Evolutionary conservation across 2,113 vertebrate species (phyloP).

Genomic region (Myodes glareolus): DNA sequence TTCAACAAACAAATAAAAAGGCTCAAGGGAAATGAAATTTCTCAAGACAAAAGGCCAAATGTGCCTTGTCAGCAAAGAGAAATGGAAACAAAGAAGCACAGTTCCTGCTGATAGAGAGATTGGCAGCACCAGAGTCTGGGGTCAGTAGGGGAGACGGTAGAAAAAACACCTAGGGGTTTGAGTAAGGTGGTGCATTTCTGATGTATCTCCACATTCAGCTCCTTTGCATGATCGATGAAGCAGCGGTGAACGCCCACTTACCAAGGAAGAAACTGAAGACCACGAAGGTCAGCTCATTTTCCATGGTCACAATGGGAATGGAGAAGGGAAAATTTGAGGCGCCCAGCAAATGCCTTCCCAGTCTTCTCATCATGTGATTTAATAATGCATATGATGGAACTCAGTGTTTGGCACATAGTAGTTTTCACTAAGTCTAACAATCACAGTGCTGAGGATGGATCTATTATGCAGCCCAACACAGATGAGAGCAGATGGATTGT

Average conservation of each 20-base stretch:
- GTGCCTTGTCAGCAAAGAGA: slow-evolving; percentile 34
- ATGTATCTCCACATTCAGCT: not conserved
- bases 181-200: not conserved
- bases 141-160: not conserved
- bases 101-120: slow-evolving; percentile 48
- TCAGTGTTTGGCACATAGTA: not conserved
- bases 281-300: not conserved
- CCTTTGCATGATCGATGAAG: not conserved
- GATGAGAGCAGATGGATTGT: not conserved
- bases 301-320: not conserved
- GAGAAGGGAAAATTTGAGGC: slow-evolving; percentile 11
- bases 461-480: slow-evolving; percentile 28
- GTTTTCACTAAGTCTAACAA: slow-evolving; percentile 28
- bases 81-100: slow-evolving; percentile 34
- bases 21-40: slow-evolving; percentile 70
- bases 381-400: not conserved
- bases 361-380: not conserved
- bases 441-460: not conserved
- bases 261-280: slow-evolving; percentile 16
- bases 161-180: not conserved
- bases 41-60: slow-evolving; percentile 48
- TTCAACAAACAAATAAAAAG: slow-evolving; percentile 65
- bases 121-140: not conserved
- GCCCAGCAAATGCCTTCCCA: not conserved
- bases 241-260: not conserved